phyloP scores from a whole-genome alignment of 2,888 invertebrate genomes.

The Phalera bucephala region DNA sequence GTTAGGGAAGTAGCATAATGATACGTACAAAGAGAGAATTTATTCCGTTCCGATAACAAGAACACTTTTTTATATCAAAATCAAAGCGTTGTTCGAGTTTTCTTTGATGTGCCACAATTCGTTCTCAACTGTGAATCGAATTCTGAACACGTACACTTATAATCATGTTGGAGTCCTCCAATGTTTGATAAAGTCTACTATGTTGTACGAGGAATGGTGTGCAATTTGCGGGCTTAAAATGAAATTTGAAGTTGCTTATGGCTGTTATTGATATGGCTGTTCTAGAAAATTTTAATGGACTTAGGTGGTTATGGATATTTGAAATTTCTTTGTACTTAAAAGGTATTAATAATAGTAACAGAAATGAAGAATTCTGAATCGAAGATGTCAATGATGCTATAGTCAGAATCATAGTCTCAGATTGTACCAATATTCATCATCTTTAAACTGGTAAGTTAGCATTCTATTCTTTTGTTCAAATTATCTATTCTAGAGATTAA shows the following conservation, averaged over 20 bases:
- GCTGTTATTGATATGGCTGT: too few relatives aligned
- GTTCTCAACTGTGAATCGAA: slow-evolving; percentile 53
- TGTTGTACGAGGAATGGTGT: slow-evolving; percentile 66
- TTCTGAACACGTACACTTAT: slow-evolving; percentile 76
- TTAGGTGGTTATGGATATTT: not conserved
- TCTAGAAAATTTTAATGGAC: too few relatives aligned
- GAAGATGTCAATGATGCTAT: too few relatives aligned
- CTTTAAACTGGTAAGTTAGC: too few relatives aligned
- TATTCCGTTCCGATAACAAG: slow-evolving; percentile 66
- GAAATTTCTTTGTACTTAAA: not conserved
- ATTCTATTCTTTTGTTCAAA: too few relatives aligned
- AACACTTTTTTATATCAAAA: slow-evolving; percentile 69
- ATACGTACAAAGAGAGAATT: slow-evolving; percentile 47
- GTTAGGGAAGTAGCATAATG: slow-evolving; percentile 44
- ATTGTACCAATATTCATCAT: too few relatives aligned
- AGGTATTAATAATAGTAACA: too few relatives aligned
- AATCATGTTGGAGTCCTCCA: slow-evolving; percentile 77
- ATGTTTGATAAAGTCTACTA: slow-evolving; percentile 76
- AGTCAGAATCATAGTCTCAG: too few relatives aligned
- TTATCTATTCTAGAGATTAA: too few relatives aligned
- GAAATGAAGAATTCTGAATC: too few relatives aligned
- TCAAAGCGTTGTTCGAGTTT: slow-evolving; percentile 65
- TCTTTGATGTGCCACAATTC: slow-evolving; percentile 72
- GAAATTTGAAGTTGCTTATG: slow-evolving; percentile 29
- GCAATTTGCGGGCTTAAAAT: slow-evolving; percentile 54